Base-by-base conservation (phyloP, 2,888 invertebrate species). In the Drosophila setosimentum region DNA sequence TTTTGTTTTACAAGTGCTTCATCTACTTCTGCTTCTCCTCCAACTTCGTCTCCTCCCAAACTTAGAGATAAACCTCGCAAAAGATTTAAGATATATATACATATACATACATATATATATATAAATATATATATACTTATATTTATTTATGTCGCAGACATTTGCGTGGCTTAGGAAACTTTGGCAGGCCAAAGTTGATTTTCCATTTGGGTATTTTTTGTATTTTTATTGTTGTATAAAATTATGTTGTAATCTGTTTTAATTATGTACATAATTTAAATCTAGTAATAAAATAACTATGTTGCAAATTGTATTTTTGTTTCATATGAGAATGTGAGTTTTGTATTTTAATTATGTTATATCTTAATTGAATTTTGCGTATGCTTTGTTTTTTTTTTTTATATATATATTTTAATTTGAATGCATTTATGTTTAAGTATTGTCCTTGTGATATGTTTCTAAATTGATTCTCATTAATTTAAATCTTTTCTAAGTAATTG, bases 391-490 rank as follows among this genome's bases (percentile, higher is more conserved):
- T 60, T 55, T 76, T 67, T 62, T 61, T 66, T 63, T 72, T 62
- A 63, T 68, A 27, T 65, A 21, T 76, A 65, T 83, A 76, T 68
- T 73, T 81, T 82, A 80, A 82, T 82, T 82, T 76, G 87, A 86
- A 81, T 90, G 84, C 80, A 83, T 86, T 88, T 84, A 91, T 87
- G 83, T 90, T 92, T 92, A 91, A 92, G 92, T 92, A 92, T 92
- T 92, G 92, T 92, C 92, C 89, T 92, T 92, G 91, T 92, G 92
- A 92, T 92, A 92, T 92, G 92, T 92, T 92, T 92, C 90, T 91
- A 90, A 90, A 90, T 89, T 80, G 90, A 91, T 87, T 89, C 81
- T 80, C 82, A 80, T 83, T 78, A 82, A 76, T 77, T 85, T 82
- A 87, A 82, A 86, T 89, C 79, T 82, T 83, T 78, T 91, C 90